Evolutionary conservation across 2,113 vertebrate species (phyloP).

Genomic region (Tachycineta bicolor): DNA sequence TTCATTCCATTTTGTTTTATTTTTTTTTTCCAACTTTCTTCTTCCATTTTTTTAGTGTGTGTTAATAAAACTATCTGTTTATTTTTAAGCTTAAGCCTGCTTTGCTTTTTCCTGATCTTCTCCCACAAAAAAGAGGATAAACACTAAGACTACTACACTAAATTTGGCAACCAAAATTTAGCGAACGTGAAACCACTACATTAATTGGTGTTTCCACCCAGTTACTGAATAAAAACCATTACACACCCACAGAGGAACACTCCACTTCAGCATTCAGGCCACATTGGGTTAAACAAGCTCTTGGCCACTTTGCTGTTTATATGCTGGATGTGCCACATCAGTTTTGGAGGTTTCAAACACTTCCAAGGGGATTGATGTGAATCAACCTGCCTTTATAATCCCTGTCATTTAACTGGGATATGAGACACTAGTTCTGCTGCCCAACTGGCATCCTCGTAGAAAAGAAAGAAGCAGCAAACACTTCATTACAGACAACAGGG

Average conservation of each 20-base stretch:
- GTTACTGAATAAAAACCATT: too few relatives aligned
- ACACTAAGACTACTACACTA: too few relatives aligned
- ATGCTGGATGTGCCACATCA: neutral
- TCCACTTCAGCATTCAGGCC: neutral
- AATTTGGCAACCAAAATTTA: too few relatives aligned
- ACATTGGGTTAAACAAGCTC: neutral
- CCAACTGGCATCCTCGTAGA: fast-evolving
- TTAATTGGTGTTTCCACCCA: too few relatives aligned
- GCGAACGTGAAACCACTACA: too few relatives aligned
- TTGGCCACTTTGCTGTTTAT: neutral
- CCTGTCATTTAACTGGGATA: fast-evolving
- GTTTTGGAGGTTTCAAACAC: neutral
- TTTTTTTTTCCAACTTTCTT: too few relatives aligned
- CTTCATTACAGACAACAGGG: neutral
- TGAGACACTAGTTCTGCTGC: neutral
- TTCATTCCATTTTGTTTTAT: too few relatives aligned
- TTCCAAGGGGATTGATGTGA: fast-evolving
- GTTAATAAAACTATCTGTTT: too few relatives aligned
- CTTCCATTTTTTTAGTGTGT: too few relatives aligned
- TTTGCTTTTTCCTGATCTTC: too few relatives aligned
- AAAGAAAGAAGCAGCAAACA: neutral
- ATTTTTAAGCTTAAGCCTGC: too few relatives aligned
- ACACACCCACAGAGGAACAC: neutral
- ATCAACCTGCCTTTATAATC: neutral
- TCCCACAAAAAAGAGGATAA: too few relatives aligned